Conservation (phyloP, 2,888 invertebrate genomes). For the Cerceris ruficornis region DNA sequence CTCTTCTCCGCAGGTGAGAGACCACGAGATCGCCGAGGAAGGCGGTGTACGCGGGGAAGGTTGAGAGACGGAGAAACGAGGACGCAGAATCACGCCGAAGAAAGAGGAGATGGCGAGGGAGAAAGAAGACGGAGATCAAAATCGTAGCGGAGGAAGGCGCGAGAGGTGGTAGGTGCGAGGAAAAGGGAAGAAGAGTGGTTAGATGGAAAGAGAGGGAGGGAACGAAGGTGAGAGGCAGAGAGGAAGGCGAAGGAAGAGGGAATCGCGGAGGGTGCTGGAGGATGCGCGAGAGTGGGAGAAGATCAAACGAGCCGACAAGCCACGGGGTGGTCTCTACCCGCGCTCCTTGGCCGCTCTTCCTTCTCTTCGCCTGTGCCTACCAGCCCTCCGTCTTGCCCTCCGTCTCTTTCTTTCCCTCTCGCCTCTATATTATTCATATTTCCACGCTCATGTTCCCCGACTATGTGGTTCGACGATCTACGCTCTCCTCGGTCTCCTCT, state of each 20-base stretch:
- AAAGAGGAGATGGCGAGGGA: not conserved
- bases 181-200: too few species aligned
- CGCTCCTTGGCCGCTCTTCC: slow-evolving; percentile 69
- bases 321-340: slow-evolving; percentile 81
- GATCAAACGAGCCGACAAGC: slow-evolving; percentile 81
- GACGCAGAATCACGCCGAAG: slow-evolving; percentile 25
- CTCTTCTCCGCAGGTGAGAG: slow-evolving; percentile 69
- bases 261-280: slow-evolving; percentile 34
- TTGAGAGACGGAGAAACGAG: slow-evolving; percentile 35
- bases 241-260: slow-evolving; percentile 33
- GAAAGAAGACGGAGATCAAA: slow-evolving; percentile 31
- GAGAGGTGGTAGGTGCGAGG: not conserved
- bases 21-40: slow-evolving; percentile 47
- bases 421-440: slow-evolving; percentile 78
- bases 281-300: slow-evolving; percentile 74
- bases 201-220: slow-evolving; percentile 42
- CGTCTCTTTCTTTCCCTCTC: slow-evolving; percentile 37
- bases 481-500: slow-evolving; percentile 43
- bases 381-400: slow-evolving; percentile 40
- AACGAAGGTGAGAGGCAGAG: slow-evolving; percentile 43
- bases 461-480: slow-evolving; percentile 61
- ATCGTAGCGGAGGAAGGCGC: slow-evolving; percentile 45
- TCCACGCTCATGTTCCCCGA: slow-evolving; percentile 70
- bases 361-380: slow-evolving; percentile 60
- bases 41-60: slow-evolving; percentile 29